phyloP scores from a whole-genome alignment of 2,888 invertebrate species.

The Apodemia duryi region DNA sequence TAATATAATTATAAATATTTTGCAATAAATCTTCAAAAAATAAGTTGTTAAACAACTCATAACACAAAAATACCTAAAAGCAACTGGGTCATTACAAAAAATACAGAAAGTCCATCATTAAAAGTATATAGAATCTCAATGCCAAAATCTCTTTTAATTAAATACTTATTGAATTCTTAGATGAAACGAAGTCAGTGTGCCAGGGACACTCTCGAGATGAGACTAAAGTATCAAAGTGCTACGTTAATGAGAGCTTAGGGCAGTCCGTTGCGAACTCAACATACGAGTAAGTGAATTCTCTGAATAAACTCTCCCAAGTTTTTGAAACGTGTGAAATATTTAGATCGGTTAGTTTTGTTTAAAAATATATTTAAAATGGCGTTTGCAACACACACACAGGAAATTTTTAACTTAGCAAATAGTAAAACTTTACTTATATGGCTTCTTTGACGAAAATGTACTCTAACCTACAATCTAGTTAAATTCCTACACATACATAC shows the following conservation, averaged over 20 bases:
- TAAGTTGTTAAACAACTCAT: too few relatives aligned
- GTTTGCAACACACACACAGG: background rate
- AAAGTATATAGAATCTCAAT: background rate
- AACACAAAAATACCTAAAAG: background rate
- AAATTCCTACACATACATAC: too few relatives aligned
- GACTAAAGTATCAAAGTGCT: conserved; percentile 31
- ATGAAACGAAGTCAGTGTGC: conserved; percentile 51
- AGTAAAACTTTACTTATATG: too few relatives aligned
- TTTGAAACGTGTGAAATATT: conserved; percentile 21
- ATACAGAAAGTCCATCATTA: background rate
- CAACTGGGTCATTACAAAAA: background rate
- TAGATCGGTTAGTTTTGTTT: conserved; percentile 16
- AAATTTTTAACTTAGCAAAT: too few relatives aligned
- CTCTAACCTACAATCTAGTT: too few relatives aligned
- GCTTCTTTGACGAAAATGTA: too few relatives aligned
- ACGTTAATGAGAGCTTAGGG: conserved; percentile 44
- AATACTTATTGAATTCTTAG: conserved; percentile 19
- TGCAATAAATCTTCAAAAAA: too few relatives aligned
- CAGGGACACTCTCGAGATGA: conserved; percentile 53
- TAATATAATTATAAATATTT: too few relatives aligned
- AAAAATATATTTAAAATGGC: background rate
- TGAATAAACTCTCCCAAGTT: conserved; percentile 32
- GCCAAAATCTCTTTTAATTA: conserved; percentile 7
- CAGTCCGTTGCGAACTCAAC: conserved; percentile 29
- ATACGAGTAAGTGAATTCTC: conserved; percentile 35